phyloP scores from a whole-genome alignment of 2,888 invertebrate species.

The Branchinecta sandiegonensis region DNA sequence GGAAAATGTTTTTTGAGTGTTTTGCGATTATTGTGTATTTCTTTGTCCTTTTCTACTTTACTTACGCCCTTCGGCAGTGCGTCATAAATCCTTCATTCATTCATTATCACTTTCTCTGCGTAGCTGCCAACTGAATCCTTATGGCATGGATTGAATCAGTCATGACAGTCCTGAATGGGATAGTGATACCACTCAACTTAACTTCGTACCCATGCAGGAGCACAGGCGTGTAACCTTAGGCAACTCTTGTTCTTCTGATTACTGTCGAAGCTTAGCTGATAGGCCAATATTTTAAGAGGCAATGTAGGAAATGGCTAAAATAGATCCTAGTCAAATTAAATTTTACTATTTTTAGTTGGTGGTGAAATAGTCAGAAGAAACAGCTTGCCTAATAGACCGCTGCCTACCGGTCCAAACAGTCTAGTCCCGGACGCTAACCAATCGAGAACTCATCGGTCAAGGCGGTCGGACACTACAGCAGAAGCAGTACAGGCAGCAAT shows the following conservation, averaged over 20 bases:
- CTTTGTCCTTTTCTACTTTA: no score
- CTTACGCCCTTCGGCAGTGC: no score
- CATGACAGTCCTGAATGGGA: no score
- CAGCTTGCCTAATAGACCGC: conserved; percentile 7
- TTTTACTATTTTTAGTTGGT: neutral
- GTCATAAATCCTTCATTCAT: no score
- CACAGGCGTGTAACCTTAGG: neutral
- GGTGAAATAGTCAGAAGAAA: conserved; percentile 16
- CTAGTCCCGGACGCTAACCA: neutral
- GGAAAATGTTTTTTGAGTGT: no score
- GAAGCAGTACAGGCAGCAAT: conserved; percentile 17
- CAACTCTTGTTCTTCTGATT: neutral
- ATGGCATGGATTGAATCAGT: no score
- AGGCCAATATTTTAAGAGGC: neutral
- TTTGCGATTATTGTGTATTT: no score
- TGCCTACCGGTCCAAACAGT: neutral
- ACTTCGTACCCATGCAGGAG: no score
- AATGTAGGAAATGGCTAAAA: neutral
- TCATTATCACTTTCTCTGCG: no score
- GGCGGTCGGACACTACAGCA: conserved; percentile 19
- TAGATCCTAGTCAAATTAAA: neutral
- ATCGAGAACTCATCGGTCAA: neutral
- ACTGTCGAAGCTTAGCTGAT: conserved; percentile 9
- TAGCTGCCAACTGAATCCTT: no score
- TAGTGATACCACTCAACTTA: no score